phyloP scores from a whole-genome alignment of 2,113 vertebrate species.

The Channa maculata region DNA sequence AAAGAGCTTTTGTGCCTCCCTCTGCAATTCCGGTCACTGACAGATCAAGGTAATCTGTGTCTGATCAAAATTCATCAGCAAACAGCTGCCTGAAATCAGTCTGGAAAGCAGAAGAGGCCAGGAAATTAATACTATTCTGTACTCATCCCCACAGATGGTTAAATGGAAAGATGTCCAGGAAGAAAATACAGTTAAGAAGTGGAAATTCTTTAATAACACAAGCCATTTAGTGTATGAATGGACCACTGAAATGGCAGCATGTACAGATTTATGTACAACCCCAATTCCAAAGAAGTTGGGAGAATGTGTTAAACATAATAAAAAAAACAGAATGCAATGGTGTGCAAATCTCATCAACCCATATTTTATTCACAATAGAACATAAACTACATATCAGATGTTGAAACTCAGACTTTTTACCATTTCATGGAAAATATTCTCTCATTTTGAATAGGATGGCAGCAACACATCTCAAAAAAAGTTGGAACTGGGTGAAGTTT shows the following conservation, averaged over 20 bases:
- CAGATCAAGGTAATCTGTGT: conserved; percentile 73
- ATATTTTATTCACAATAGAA: too few species aligned
- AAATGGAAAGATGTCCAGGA: conserved; percentile 61
- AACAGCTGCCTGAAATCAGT: conserved; percentile 68
- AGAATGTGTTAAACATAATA: too few species aligned
- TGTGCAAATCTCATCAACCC: too few species aligned
- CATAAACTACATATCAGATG: too few species aligned
- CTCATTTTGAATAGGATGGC: too few species aligned
- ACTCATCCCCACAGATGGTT: conserved; percentile 53
- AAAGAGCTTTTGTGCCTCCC: conserved; percentile 54
- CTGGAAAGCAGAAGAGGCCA: conserved; percentile 46
- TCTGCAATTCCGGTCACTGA: conserved; percentile 61
- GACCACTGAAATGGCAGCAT: conserved; percentile 48
- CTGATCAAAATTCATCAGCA: conserved; percentile 60
- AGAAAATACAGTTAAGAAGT: conserved; percentile 18
- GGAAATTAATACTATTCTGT: conserved; percentile 54
- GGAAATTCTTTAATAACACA: conserved; percentile 35
- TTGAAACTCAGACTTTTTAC: too few species aligned
- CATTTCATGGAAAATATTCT: too few species aligned
- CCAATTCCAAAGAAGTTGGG: too few species aligned
- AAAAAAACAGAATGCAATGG: too few species aligned
- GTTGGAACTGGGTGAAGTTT: too few species aligned
- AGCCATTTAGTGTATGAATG: background rate
- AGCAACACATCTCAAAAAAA: too few species aligned
- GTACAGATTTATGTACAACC: conserved; percentile 53